Evolutionary conservation across 2,797 vertebrate genomes (phyloP).

Genomic region (Oreochromis grahami): DNA sequence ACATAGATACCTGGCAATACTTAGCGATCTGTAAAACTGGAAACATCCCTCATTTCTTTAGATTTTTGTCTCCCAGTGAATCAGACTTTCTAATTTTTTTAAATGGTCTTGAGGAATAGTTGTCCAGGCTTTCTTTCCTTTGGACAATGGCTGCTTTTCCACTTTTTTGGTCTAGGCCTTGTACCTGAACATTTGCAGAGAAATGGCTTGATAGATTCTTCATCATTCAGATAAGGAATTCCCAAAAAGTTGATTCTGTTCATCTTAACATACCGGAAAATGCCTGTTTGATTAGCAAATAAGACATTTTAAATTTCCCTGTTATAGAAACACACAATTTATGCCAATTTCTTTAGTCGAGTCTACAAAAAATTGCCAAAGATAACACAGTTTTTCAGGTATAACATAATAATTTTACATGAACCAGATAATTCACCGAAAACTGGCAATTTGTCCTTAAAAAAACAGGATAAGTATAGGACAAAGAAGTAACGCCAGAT

Average conservation of each 20-base stretch:
- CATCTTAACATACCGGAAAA: background rate
- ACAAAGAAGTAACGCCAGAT: too few species aligned
- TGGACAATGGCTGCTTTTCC: background rate
- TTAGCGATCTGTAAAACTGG: background rate
- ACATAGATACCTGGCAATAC: background rate
- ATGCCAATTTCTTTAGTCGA: too few species aligned
- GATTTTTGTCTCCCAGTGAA: background rate
- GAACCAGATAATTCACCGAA: too few species aligned
- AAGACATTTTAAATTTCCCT: fast-evolving
- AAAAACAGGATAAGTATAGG: too few species aligned
- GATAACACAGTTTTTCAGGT: too few species aligned
- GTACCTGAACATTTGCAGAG: background rate
- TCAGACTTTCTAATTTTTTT: background rate
- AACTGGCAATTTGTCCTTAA: too few species aligned
- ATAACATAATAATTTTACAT: too few species aligned
- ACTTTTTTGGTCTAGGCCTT: fast-evolving
- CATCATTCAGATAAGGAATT: background rate
- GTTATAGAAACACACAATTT: background rate
- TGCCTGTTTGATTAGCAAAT: background rate
- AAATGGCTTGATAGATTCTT: background rate
- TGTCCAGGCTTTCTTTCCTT: background rate
- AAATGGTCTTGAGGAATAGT: background rate
- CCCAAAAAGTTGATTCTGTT: background rate
- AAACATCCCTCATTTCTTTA: background rate
- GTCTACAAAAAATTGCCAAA: too few species aligned